These are phyloP conservation scores for Scaptodrosophila lebanonensis DNA, from an alignment of 1,140 invertebrate genomes.

Conservation along the genomic window DNA sequence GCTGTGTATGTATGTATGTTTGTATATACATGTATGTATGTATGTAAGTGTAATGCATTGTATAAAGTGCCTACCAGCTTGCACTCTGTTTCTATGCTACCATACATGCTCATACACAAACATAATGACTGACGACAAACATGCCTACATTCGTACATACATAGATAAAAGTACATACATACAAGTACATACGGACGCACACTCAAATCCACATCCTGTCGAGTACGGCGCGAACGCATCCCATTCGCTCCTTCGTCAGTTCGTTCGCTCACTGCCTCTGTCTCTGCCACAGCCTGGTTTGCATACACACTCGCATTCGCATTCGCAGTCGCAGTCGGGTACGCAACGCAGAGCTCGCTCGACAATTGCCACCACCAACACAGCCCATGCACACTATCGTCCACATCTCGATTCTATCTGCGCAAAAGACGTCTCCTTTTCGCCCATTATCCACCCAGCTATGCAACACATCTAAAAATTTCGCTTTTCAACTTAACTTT, in stretches of 20 bases:
- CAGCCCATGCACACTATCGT: conserved; percentile 16
- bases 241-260: conserved; percentile 50
- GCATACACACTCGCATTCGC: conserved; percentile 33
- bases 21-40: neutral
- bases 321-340: too few relatives aligned
- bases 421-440: too few relatives aligned
- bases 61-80: conserved; percentile 41
- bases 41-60: conserved; percentile 8
- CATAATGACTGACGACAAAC: conserved; percentile 13
- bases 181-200: conserved; percentile 16
- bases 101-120: conserved; percentile 8
- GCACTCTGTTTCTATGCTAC: conserved; percentile 46
- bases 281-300: conserved; percentile 24
- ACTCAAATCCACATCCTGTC: conserved; percentile 66
- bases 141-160: conserved; percentile 9
- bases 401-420: too few relatives aligned
- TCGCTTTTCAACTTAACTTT: too few relatives aligned
- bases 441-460: too few relatives aligned
- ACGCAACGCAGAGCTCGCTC: neutral
- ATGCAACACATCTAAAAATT: too few relatives aligned
- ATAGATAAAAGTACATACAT: neutral
- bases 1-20: neutral
- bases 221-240: conserved; percentile 28
- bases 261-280: conserved; percentile 38
- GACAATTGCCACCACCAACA: conserved; percentile 66